Conservation (phyloP, 2,113 vertebrate genomes). For the Carassius gibelio region DNA sequence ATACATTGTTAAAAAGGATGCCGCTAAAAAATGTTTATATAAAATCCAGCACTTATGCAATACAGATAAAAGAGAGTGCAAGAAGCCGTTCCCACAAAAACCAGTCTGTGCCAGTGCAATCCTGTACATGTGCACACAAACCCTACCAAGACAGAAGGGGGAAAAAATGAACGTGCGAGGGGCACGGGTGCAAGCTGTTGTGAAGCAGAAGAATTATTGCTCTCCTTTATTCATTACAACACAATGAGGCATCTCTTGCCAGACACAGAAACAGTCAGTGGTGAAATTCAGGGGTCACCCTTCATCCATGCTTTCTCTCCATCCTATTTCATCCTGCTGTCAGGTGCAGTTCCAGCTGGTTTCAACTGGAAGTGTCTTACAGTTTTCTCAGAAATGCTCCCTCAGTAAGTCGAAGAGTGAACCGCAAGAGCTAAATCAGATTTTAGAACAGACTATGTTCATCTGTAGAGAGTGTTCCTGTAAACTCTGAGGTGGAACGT, state of each 20-base stretch:
- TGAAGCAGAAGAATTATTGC: constrained; percentile 46
- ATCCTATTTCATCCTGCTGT: constrained; percentile 51
- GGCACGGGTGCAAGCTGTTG: constrained; percentile 43
- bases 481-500: not conserved
- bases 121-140: constrained; percentile 67
- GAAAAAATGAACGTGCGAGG: not conserved
- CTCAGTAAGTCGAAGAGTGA: not conserved
- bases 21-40: not conserved
- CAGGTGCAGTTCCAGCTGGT: constrained; percentile 57
- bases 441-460: not conserved
- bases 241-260: constrained; percentile 56
- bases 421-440: not conserved
- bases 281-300: constrained; percentile 48
- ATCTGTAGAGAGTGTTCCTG: not conserved
- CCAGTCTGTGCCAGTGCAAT: constrained; percentile 78
- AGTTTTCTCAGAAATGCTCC: constrained; percentile 25
- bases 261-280: constrained; percentile 41
- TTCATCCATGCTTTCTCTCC: constrained; percentile 1
- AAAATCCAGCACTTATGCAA: not conserved
- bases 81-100: constrained; percentile 68
- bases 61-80: not conserved
- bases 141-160: constrained; percentile 45
- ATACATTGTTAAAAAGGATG: not conserved
- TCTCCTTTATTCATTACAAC: constrained; percentile 56
- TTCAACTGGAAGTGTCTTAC: constrained; percentile 31